phyloP scores from a whole-genome alignment of 2,888 invertebrate genomes.

The Trachelus iudaicus region DNA sequence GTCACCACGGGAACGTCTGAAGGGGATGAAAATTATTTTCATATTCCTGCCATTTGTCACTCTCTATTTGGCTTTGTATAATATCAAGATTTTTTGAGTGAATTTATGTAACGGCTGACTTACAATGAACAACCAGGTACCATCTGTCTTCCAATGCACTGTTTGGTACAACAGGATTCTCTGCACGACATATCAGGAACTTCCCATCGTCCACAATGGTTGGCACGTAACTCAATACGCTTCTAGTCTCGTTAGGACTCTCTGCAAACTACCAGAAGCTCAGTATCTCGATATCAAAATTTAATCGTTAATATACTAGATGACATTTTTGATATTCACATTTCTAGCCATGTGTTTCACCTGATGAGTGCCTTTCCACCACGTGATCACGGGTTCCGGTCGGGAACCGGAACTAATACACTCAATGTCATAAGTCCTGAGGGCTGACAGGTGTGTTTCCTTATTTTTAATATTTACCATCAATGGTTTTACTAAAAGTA shows the following conservation, averaged over 20 bases:
- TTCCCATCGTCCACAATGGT: slow-evolving; percentile 89
- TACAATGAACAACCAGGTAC: slow-evolving; percentile 87
- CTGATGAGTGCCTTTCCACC: slow-evolving; percentile 90
- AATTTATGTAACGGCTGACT: slow-evolving; percentile 65
- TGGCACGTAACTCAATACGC: slow-evolving; percentile 85
- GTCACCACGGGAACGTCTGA: slow-evolving; percentile 84
- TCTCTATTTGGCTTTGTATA: neutral
- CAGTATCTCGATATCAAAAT: slow-evolving; percentile 23
- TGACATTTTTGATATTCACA: slow-evolving; percentile 70
- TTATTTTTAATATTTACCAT: slow-evolving; percentile 85
- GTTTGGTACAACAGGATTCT: slow-evolving; percentile 85
- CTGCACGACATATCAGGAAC: slow-evolving; percentile 86
- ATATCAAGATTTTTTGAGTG: neutral
- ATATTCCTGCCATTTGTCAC: neutral
- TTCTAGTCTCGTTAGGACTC: slow-evolving; percentile 80
- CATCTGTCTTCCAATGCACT: slow-evolving; percentile 87
- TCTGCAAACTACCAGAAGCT: slow-evolving; percentile 69
- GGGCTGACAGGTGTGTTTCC: slow-evolving; percentile 84
- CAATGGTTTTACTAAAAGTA: slow-evolving; percentile 80
- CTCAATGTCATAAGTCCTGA: slow-evolving; percentile 86
- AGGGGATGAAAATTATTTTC: slow-evolving; percentile 26
- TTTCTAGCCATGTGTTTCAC: slow-evolving; percentile 86
- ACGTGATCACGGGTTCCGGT: slow-evolving; percentile 86
- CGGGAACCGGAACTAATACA: slow-evolving; percentile 87
- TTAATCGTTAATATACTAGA: neutral